These are phyloP conservation scores for Andrena cerasifolii DNA, from an alignment of 1,140 invertebrate genomes.

Conservation along the genomic window DNA sequence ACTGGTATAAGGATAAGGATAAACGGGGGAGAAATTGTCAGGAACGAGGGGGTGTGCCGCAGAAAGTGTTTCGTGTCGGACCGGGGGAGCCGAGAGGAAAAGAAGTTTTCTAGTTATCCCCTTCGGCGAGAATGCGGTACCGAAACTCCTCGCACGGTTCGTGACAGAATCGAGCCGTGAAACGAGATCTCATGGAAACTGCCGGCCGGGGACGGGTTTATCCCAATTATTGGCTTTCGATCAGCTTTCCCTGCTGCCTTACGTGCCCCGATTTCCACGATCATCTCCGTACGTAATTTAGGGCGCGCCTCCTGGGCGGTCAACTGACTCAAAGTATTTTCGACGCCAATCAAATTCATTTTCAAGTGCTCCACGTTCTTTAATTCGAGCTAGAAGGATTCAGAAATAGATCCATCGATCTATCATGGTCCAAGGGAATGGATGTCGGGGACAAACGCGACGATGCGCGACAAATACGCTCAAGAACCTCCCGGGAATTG, in stretches of 20 bases:
- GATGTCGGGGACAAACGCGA: no score
- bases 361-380: no score
- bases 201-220: conserved; percentile 65
- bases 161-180: conserved; percentile 82
- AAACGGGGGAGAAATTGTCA: conserved; percentile 46
- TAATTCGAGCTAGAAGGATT: no score
- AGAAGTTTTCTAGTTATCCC: conserved; percentile 82
- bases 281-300: conserved; percentile 24
- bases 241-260: conserved; percentile 42
- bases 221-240: conserved; percentile 78
- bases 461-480: no score
- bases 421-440: no score
- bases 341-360: no score
- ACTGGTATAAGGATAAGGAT: conserved; percentile 72
- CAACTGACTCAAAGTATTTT: not conserved
- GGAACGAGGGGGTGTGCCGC: conserved; percentile 42
- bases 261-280: conserved; percentile 32
- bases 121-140: conserved; percentile 68
- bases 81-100: conserved; percentile 59
- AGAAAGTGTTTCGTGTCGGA: conserved; percentile 44
- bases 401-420: no score
- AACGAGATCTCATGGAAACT: conserved; percentile 78
- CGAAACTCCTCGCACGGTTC: conserved; percentile 69
- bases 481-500: no score
- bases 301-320: not conserved